phyloP scores from a whole-genome alignment of 2,797 vertebrate genomes.

The Dermochelys coriacea region DNA sequence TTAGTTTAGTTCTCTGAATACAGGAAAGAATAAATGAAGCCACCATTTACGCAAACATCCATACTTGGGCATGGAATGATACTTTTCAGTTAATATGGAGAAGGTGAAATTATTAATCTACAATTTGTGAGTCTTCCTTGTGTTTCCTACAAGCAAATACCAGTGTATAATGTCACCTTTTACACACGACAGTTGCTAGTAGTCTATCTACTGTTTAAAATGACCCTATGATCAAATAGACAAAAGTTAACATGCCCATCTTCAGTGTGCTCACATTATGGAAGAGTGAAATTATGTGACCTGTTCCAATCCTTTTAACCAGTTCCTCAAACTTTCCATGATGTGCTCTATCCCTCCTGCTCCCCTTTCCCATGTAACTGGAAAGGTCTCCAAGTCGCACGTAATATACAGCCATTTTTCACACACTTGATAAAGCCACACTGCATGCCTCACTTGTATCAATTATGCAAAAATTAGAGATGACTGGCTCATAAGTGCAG shows the following conservation, averaged over 20 bases:
- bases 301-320: neutral
- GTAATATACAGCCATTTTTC: neutral
- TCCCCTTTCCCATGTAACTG: neutral
- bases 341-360: neutral
- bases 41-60: neutral
- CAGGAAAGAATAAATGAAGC: neutral
- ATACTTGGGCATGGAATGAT: neutral
- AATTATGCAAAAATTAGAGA: slow-evolving; percentile 24
- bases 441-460: slow-evolving; percentile 39
- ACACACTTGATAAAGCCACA: slow-evolving; percentile 1
- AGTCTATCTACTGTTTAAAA: neutral
- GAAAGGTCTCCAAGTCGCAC: neutral
- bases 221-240: neutral
- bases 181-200: neutral
- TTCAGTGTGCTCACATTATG: neutral
- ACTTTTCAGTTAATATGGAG: neutral
- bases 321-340: neutral
- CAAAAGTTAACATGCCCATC: neutral
- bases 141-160: neutral
- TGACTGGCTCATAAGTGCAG: neutral
- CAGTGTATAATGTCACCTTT: neutral
- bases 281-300: neutral
- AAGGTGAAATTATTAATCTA: neutral
- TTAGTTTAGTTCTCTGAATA: neutral
- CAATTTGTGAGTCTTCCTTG: neutral